Conservation (phyloP, 2,888 invertebrate genomes). For the Electrophaes corylata region DNA sequence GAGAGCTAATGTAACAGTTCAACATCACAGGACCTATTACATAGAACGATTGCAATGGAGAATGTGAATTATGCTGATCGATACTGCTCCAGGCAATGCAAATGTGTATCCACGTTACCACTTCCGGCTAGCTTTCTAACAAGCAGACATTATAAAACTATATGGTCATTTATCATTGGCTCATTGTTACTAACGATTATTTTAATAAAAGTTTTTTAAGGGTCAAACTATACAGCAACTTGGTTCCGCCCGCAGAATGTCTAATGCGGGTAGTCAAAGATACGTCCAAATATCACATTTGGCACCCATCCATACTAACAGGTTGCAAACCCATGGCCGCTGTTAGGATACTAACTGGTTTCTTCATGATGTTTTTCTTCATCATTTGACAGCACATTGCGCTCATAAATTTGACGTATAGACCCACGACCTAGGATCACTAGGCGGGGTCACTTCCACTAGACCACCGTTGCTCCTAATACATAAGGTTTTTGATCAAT, state of each 20-base stretch:
- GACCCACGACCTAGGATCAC: too few species aligned
- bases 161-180: slow-evolving; percentile 38
- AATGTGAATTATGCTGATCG: slow-evolving; percentile 37
- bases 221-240: not conserved
- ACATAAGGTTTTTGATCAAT: slow-evolving; percentile 27
- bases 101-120: slow-evolving; percentile 28
- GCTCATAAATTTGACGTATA: too few species aligned
- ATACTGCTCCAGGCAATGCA: slow-evolving; percentile 40
- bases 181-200: slow-evolving; percentile 38
- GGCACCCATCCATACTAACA: too few species aligned
- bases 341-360: too few species aligned
- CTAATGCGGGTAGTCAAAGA: too few species aligned
- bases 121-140: slow-evolving; percentile 58
- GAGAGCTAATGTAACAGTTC: not conserved
- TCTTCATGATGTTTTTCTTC: too few species aligned
- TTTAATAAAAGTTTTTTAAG: slow-evolving; percentile 31
- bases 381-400: too few species aligned
- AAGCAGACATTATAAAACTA: slow-evolving; percentile 43
- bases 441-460: too few species aligned
- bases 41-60: slow-evolving; percentile 2
- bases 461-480: too few species aligned
- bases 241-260: too few species aligned
- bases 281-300: too few species aligned
- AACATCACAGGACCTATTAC: slow-evolving; percentile 1
- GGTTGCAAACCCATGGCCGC: too few species aligned